These are phyloP conservation scores for Danio jaintianensis DNA, from an alignment of 2,797 vertebrate species.

Conservation along the genomic window DNA sequence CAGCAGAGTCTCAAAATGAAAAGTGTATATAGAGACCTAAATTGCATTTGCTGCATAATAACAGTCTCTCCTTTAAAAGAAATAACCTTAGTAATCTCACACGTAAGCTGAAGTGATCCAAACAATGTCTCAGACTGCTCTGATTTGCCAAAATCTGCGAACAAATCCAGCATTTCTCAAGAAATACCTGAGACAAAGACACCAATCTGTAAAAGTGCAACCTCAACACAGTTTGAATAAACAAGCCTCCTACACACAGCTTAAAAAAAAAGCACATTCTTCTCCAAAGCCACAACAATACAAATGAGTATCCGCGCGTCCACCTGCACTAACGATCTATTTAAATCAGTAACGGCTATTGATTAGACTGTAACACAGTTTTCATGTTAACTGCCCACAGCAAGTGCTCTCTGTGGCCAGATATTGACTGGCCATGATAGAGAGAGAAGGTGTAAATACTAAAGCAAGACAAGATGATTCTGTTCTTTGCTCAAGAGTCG, in stretches of 20 bases:
- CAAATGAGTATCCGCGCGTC: slow-evolving; percentile 5
- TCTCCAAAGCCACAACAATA: neutral
- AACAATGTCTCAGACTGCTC: neutral
- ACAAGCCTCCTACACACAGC: neutral
- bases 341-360: slow-evolving; percentile 62
- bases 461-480: slow-evolving; percentile 3
- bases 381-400: slow-evolving; percentile 66
- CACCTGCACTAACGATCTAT: slow-evolving; percentile 56
- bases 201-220: neutral
- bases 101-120: neutral
- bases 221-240: neutral
- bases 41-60: no score
- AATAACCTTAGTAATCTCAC: no score
- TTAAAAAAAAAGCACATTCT: neutral
- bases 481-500: neutral
- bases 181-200: neutral
- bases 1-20: neutral
- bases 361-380: slow-evolving; percentile 58
- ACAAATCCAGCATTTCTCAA: neutral
- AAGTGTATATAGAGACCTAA: neutral
- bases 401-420: slow-evolving; percentile 28
- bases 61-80: no score
- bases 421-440: slow-evolving; percentile 54
- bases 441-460: slow-evolving; percentile 36
- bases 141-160: neutral